Conservation (phyloP, 2,888 invertebrate genomes). For the Himalopsyche japonica region DNA sequence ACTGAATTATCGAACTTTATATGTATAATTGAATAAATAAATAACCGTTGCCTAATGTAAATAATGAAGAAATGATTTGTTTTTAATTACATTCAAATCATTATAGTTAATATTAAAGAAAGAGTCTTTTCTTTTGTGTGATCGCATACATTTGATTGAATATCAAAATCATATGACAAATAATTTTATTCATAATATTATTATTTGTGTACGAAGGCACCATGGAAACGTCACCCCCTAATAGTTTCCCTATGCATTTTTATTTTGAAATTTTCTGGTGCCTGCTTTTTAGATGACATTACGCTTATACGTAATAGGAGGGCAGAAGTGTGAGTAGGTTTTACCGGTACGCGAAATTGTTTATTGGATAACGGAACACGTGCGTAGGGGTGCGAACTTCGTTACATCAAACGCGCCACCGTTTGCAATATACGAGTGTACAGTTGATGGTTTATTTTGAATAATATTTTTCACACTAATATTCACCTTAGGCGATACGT, state of each 20-base stretch:
- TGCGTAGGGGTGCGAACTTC: conserved; percentile 20
- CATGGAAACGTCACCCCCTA: background rate
- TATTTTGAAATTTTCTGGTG: conserved; percentile 35
- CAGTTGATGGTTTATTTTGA: background rate
- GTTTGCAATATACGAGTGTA: background rate
- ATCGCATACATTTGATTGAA: too few species aligned
- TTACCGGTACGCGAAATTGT: conserved; percentile 31
- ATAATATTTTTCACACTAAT: background rate
- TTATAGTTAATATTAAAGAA: too few species aligned
- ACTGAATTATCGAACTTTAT: too few species aligned
- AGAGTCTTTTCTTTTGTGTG: too few species aligned
- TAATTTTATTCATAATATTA: background rate
- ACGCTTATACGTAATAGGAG: conserved; percentile 21
- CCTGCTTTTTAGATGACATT: conserved; percentile 35
- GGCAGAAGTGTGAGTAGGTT: conserved; percentile 20
- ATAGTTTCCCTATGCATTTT: conserved; percentile 29
- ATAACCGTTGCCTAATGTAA: too few species aligned
- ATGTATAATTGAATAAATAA: too few species aligned
- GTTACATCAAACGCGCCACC: conserved; percentile 27
- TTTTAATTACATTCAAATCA: too few species aligned
- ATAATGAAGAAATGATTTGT: too few species aligned
- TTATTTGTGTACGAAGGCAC: background rate
- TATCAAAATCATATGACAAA: background rate
- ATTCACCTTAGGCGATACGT: background rate
- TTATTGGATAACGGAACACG: conserved; percentile 38